Percentiles rank a stretch among this genome's conserved stretches.
These are phyloP conservation scores for Busseola fusca DNA, from an alignment of 2,888 invertebrate genomes.

Conservation along the genomic window DNA sequence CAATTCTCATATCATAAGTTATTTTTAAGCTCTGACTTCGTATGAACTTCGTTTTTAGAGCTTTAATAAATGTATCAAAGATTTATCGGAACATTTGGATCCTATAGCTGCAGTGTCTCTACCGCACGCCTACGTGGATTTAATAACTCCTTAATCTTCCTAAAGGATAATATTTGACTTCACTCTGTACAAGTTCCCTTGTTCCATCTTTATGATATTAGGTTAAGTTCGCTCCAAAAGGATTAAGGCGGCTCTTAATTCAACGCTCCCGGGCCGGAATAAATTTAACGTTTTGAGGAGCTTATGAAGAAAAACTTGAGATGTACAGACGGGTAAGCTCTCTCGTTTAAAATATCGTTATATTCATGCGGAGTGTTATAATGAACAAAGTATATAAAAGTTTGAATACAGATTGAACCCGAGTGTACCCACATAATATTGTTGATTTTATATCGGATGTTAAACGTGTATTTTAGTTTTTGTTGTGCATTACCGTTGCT, in stretches of 20 bases:
- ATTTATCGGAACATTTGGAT: conserved; percentile 29
- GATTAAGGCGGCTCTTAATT: conserved; percentile 88
- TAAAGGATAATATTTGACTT: conserved; percentile 87
- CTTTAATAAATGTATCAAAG: conserved; percentile 36
- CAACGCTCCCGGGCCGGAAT: conserved; percentile 86
- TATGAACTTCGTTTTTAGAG: conserved; percentile 9
- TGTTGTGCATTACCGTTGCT: conserved; percentile 56
- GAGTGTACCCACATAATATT: conserved; percentile 74
- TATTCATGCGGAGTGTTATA: conserved; percentile 60
- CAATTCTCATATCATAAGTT: not conserved
- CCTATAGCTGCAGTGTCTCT: conserved; percentile 50
- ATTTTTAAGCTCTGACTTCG: conserved; percentile 3
- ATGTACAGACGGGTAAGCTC: conserved; percentile 76
- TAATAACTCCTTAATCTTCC: conserved; percentile 85
- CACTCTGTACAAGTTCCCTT: conserved; percentile 86
- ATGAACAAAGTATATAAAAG: conserved; percentile 56
- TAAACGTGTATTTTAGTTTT: conserved; percentile 65
- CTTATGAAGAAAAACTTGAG: conserved; percentile 88
- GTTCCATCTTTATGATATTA: conserved; percentile 88
- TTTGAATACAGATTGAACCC: conserved; percentile 65
- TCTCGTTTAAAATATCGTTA: conserved; percentile 73
- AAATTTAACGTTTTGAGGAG: conserved; percentile 86
- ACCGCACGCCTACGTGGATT: conserved; percentile 70
- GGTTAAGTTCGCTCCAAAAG: conserved; percentile 87
- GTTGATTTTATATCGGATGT: conserved; percentile 68